Evolutionary conservation across 1,140 invertebrate species (phyloP), one percentile per base, ranked within the genome.

Genomic region (Pseudomyrmex flavicornis): DNA sequence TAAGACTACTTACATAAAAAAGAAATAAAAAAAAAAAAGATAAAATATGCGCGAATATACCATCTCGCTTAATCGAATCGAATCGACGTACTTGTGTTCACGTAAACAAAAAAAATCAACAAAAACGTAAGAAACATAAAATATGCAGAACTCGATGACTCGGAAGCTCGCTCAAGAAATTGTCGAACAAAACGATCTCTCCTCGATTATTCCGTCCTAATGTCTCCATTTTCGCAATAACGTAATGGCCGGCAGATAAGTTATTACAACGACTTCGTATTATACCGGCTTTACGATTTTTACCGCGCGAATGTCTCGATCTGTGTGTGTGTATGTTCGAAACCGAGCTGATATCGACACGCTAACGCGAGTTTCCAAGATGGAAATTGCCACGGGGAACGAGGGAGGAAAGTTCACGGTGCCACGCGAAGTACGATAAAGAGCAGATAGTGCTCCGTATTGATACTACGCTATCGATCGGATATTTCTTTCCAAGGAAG

Each of bases 371-470:
- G 46, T 5, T 35, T 35, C 8, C 12, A 44, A 22, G 44, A 50
- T 58, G 20, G 35, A 22, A 69, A 79, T 48, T 48, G 63, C 63
- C 63, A 69, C 10, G 9, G 10, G 54, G 26, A 15, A 58, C 13
- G 35, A 50, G 9, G 12, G 20, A 8, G 13, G 20, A 58, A 20
- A 5, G 35, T 79, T 56, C 52, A 79, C 63, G 10, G 35, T n/a
- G 17, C 52, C 26, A 79, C n/a, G 75, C 50, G 35, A 69, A n/a
- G 75, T 48, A 62, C 35, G 35, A 76, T 75, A 58, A 58, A 79
- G 35, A 35, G 52, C 63, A 79, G 44, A 58, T 26, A 46, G 22
- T 58, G 44, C 20, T 59, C 13, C 17, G 35, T 58, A 70, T 79
- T 79, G 69, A 79, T 56, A 79, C 13, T 4, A 56, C 13, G 4